These are phyloP conservation scores for Rana temporaria DNA, from an alignment of 2,113 vertebrate species.

Conservation along the genomic window DNA sequence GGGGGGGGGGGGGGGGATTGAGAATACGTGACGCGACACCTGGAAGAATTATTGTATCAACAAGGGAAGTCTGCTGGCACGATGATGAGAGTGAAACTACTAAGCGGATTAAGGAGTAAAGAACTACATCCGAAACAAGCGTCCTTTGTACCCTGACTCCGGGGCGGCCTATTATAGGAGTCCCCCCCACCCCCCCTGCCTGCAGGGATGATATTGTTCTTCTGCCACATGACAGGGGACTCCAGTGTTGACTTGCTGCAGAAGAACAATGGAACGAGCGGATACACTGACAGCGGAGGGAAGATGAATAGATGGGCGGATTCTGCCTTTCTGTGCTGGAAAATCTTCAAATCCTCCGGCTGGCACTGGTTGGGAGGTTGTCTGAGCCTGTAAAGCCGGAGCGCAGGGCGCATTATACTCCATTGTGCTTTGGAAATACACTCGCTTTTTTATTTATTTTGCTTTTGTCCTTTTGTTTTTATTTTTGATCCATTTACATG, in stretches of 20 bases:
- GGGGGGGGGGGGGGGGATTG: not conserved
- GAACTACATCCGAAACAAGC: not conserved
- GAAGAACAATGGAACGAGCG: not conserved
- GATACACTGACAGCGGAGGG: not conserved
- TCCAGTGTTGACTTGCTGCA: not conserved
- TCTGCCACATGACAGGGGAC: not conserved
- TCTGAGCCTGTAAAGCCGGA: no score
- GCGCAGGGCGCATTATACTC: no score
- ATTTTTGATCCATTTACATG: no score
- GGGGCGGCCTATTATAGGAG: not conserved
- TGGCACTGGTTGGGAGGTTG: no score
- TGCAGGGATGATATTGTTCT: not conserved
- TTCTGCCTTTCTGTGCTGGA: not conserved
- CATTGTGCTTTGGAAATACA: no score
- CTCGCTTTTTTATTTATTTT: no score
- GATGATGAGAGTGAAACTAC: not conserved
- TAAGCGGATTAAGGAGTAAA: constrained; percentile 4
- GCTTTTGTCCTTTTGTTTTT: no score
- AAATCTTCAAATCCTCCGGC: no score
- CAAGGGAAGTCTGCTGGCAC: not conserved
- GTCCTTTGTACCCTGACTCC: not conserved
- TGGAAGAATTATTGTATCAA: constrained; percentile 15
- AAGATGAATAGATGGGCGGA: not conserved
- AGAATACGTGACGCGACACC: not conserved
- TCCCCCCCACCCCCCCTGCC: not conserved